Evolutionary conservation across 64 coral and sea anemone genomes (phyloP), one percentile per base, ranked within the genome.

Genomic region (Stichodactyla mertensii): DNA sequence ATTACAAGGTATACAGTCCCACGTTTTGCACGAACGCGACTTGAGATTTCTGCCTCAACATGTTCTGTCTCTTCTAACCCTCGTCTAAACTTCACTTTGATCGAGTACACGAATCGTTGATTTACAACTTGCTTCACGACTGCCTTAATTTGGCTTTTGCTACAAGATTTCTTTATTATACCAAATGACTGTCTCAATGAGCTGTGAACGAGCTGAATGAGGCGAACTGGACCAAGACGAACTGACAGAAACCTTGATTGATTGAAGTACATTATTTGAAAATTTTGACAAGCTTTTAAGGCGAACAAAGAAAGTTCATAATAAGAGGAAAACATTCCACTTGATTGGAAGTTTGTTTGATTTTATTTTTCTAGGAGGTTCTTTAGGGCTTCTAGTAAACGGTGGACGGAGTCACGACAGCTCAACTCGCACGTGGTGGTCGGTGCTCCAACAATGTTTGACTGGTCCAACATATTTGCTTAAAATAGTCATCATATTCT

Each of bases 261-360:
- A 74, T 74, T 74, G 23, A 74, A 74, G 69, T 74, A 74, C 8
- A 27, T 74, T 74, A 74, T 23, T 74, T 31, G 69, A 74, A 74
- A 74, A 27, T n/a, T 74, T 74, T 74, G 69, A 74, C 69, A 74
- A 10, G 19, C 27, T 74, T 74, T 74, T 13, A n/a, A 31, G 10
- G 13, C 24, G 69, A 74, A 74, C 69, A 74, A 74, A 74, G 26
- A 13, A 74, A 10, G 4, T 74, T 8, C 16, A 31, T 27, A 8
- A 27, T 27, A 74, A 74, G 1, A 14, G 1, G 4, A 74, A 74
- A 74, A 74, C 69, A 74, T 74, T 31, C 69, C 69, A 74, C 69
- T 74, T 74, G 22, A 74, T 74, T 74, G 69, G 8, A 31, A 74
- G 69, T 28, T 74, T 74, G 69, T 27, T 31, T 10, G 26, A 27